A percentile compares a stretch with the other conserved stretches of the same genome.
Conservation (phyloP, 2,888 invertebrate species). For the Halocaridina rubra region DNA sequence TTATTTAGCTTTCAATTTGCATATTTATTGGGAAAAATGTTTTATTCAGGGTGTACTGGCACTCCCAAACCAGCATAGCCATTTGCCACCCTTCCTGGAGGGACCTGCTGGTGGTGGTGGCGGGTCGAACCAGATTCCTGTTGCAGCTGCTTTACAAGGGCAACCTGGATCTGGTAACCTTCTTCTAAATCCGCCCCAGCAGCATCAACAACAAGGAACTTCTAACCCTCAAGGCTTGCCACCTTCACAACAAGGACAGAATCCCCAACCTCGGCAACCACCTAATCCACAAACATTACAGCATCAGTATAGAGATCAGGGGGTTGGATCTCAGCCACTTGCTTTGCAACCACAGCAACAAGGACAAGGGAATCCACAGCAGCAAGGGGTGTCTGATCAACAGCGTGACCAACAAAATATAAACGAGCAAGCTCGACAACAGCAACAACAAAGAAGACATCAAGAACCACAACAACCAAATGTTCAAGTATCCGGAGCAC, state of each 20-base stretch:
- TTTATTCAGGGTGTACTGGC: too few species aligned
- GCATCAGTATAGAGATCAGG: neutral
- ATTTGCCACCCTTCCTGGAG: too few species aligned
- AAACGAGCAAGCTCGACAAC: neutral
- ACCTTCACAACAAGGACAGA: neutral
- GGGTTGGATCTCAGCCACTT: neutral
- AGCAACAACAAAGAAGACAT: neutral
- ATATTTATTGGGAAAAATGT: too few species aligned
- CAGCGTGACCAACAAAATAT: too few species aligned
- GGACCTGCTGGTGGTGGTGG: too few species aligned
- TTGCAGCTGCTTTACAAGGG: too few species aligned
- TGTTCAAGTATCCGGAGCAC: neutral
- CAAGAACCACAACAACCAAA: neutral
- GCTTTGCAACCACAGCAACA: neutral
- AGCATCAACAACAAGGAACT: neutral
- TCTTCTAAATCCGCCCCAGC: neutral
- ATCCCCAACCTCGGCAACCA: neutral
- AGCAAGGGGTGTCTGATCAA: too few species aligned
- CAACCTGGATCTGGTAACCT: too few species aligned
- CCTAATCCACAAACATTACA: neutral
- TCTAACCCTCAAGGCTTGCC: neutral
- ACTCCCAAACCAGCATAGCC: too few species aligned
- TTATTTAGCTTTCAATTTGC: too few species aligned
- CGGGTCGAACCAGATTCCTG: too few species aligned
- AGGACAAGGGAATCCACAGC: neutral